These are phyloP conservation scores for Pangasius sanitwongsei DNA, from an alignment of 2,797 vertebrate species.

Conservation along the genomic window DNA sequence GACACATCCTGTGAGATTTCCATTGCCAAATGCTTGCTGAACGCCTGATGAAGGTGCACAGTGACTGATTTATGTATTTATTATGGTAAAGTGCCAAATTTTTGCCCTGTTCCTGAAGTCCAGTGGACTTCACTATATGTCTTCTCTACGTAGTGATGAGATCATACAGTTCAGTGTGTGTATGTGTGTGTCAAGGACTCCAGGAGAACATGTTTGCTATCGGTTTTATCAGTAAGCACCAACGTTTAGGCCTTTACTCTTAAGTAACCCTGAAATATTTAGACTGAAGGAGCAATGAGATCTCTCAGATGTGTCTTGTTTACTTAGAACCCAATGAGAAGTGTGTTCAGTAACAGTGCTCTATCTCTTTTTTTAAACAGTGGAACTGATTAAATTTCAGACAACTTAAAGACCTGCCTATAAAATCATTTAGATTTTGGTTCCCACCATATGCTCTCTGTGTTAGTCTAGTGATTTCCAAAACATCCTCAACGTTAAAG, in stretches of 20 bases:
- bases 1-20: not conserved
- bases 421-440: not conserved
- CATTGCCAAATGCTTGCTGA: not conserved
- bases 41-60: not conserved
- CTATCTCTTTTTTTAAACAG: not conserved
- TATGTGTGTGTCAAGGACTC: not conserved
- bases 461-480: not conserved
- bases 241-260: not conserved
- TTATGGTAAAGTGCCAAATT: not conserved
- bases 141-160: not conserved
- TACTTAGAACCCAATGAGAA: not conserved
- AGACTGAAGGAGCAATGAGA: not conserved
- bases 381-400: not conserved
- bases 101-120: not conserved
- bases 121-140: not conserved
- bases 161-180: not conserved
- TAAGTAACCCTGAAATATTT: not conserved
- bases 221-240: not conserved
- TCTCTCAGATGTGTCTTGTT: not conserved
- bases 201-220: not conserved
- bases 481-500: not conserved
- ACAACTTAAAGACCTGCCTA: not conserved
- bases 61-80: conserved; percentile 4
- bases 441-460: not conserved
- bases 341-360: not conserved